phyloP scores from a whole-genome alignment of 2,888 invertebrate genomes.

The Xestia c-nigrum region DNA sequence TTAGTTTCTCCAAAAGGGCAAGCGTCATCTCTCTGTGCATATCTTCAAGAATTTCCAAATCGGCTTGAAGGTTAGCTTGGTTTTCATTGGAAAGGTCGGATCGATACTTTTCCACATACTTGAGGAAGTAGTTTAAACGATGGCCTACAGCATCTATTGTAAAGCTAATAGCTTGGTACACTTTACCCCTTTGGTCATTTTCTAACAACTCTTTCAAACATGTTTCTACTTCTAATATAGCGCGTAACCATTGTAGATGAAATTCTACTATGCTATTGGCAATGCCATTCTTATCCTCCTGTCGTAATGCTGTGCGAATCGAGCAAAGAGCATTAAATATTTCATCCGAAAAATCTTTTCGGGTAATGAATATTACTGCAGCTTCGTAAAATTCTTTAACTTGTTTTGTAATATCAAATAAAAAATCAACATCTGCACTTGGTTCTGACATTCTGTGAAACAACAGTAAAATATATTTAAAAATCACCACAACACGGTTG shows the following conservation, averaged over 20 bases:
- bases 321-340: slow-evolving; percentile 81
- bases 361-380: slow-evolving; percentile 81
- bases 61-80: slow-evolving; percentile 76
- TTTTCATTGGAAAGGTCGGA: slow-evolving; percentile 71
- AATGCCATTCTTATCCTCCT: slow-evolving; percentile 69
- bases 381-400: slow-evolving; percentile 85
- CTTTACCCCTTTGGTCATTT: slow-evolving; percentile 74
- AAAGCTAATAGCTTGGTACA: slow-evolving; percentile 79
- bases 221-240: slow-evolving; percentile 80
- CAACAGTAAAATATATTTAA: slow-evolving; percentile 10
- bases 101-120: slow-evolving; percentile 77
- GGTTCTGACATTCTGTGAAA: slow-evolving; percentile 54
- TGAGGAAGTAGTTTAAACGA: slow-evolving; percentile 81
- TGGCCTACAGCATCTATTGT: slow-evolving; percentile 80
- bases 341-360: slow-evolving; percentile 81
- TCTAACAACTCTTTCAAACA: slow-evolving; percentile 72
- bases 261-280: slow-evolving; percentile 82
- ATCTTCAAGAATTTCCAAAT: slow-evolving; percentile 85
- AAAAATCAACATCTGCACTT: slow-evolving; percentile 70
- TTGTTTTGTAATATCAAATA: slow-evolving; percentile 83
- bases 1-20: slow-evolving; percentile 76
- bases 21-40: slow-evolving; percentile 82
- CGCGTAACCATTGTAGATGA: slow-evolving; percentile 84
- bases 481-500: slow-evolving; percentile 2
- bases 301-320: slow-evolving; percentile 74